A percentile compares a stretch with the other conserved stretches of the same genome.
Evolutionary conservation across 1,140 invertebrate species (phyloP).

Genomic region (Muscidifurax raptorellus): DNA sequence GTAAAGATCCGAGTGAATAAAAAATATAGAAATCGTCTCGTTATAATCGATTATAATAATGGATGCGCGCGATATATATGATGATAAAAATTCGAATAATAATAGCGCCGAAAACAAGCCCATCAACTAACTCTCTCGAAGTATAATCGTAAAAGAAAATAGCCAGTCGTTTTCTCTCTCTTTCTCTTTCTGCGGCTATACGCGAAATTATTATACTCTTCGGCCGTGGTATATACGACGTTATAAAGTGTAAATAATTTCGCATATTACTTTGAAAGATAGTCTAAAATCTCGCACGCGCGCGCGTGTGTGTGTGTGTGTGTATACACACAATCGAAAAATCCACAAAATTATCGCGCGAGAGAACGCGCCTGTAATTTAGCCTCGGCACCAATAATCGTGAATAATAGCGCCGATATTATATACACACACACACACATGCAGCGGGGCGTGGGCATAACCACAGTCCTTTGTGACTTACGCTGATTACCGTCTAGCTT

Average conservation of each 20-base stretch:
- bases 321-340: neutral
- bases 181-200: neutral
- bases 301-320: neutral
- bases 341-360: conserved; percentile 37
- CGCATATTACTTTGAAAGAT: conserved; percentile 9
- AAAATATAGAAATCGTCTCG: neutral
- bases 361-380: conserved; percentile 10
- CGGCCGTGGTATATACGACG: neutral
- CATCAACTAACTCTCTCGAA: neutral
- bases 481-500: conserved; percentile 21
- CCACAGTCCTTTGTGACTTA: conserved; percentile 29
- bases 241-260: conserved; percentile 27
- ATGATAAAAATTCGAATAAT: conserved; percentile 18
- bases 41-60: neutral
- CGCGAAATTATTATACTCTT: neutral
- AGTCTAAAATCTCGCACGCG: conserved; percentile 18
- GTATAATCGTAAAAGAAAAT: conserved; percentile 42
- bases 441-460: neutral
- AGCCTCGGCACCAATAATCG: conserved; percentile 20
- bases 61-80: too few relatives aligned
- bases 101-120: conserved; percentile 32
- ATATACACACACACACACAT: neutral
- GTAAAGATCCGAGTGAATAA: too few relatives aligned
- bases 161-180: neutral
- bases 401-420: conserved; percentile 40